phyloP scores from a whole-genome alignment of 2,888 invertebrate genomes.

The Drosophila merina region DNA sequence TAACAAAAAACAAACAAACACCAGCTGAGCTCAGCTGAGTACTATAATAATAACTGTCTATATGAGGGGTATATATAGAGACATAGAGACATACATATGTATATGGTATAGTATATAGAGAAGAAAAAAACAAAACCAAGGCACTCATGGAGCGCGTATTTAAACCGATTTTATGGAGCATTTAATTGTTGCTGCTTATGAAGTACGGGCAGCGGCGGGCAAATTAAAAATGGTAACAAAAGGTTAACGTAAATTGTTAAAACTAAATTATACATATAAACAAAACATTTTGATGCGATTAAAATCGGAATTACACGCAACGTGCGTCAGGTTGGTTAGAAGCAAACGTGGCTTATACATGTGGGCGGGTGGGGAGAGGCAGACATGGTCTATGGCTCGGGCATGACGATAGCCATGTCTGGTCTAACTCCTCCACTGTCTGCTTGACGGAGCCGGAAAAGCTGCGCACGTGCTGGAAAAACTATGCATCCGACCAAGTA shows the following conservation, averaged over 20 bases:
- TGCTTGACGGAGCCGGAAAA: conserved; percentile 63
- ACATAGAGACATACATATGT: conserved; percentile 29
- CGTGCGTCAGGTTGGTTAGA: conserved; percentile 68
- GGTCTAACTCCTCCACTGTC: conserved; percentile 45
- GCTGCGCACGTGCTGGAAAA: conserved; percentile 79
- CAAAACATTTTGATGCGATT: conserved; percentile 80
- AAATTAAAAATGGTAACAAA: conserved; percentile 78
- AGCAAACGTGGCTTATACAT: conserved; percentile 12
- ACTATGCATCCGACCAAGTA: conserved; percentile 64
- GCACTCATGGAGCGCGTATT: conserved; percentile 50
- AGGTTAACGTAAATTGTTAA: conserved; percentile 79
- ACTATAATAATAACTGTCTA: conserved; percentile 69
- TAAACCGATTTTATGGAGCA: conserved; percentile 77
- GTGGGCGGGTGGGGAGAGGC: conserved; percentile 29
- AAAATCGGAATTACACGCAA: conserved; percentile 83
- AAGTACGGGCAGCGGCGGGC: conserved; percentile 43
- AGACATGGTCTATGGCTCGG: conserved; percentile 56
- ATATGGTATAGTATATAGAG: not conserved
- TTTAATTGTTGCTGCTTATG: conserved; percentile 80
- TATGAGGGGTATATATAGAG: conserved; percentile 49
- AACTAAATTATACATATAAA: conserved; percentile 80
- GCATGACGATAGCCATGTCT: conserved; percentile 46
- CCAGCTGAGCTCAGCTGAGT: conserved; percentile 32
- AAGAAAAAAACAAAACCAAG: not conserved
- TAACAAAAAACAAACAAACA: conserved; percentile 59